phyloP scores from a whole-genome alignment of 2,113 vertebrate genomes.

The Tor tambroides region DNA sequence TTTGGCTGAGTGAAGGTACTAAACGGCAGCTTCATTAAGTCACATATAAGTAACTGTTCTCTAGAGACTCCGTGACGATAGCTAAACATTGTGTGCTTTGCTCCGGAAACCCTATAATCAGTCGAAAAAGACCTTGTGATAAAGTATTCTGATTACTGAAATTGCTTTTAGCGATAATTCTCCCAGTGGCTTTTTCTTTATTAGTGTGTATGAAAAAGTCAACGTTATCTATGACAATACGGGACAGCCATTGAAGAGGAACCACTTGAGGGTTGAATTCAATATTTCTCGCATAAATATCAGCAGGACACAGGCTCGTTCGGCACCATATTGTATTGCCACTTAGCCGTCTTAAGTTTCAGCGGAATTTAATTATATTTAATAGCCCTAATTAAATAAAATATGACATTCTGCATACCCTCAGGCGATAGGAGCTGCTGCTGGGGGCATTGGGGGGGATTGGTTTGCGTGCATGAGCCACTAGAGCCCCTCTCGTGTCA shows the following conservation, averaged over 20 bases:
- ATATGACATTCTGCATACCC: constrained; percentile 59
- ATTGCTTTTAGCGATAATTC: constrained; percentile 42
- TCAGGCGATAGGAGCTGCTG: constrained; percentile 46
- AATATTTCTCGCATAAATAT: constrained; percentile 57
- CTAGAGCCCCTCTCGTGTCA: constrained; percentile 27
- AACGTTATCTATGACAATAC: constrained; percentile 56
- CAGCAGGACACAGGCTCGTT: constrained; percentile 52
- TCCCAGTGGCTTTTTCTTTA: constrained; percentile 28
- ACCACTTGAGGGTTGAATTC: constrained; percentile 56
- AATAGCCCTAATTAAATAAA: constrained; percentile 65
- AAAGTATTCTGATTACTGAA: constrained; percentile 41
- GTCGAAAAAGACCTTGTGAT: constrained; percentile 33
- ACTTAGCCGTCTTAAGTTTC: constrained; percentile 59
- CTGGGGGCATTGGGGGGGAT: constrained; percentile 38
- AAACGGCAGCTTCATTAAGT: constrained; percentile 32
- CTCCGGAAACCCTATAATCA: constrained; percentile 46
- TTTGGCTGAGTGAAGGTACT: constrained; percentile 4
- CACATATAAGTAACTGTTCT: constrained; percentile 17
- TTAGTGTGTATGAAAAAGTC: constrained; percentile 45
- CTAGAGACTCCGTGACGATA: constrained; percentile 27
- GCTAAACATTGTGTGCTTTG: constrained; percentile 41
- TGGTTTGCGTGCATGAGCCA: background rate
- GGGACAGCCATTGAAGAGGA: constrained; percentile 49
- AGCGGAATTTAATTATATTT: constrained; percentile 60
- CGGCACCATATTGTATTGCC: constrained; percentile 45